Evolutionary conservation across 1,140 invertebrate genomes (phyloP).

Genomic region (Panagrolaimus sp.): DNA sequence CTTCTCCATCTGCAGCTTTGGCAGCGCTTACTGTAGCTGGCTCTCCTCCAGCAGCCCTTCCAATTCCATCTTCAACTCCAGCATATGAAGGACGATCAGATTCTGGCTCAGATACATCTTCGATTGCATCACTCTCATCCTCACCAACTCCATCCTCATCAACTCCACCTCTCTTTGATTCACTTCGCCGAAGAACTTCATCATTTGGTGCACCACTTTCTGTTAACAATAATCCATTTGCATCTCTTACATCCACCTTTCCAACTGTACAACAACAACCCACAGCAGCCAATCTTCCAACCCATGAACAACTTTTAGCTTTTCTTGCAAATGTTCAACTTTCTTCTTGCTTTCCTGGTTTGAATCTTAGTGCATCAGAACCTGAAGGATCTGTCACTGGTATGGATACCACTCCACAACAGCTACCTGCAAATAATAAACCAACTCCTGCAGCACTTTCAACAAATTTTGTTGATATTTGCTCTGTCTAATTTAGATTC

Average conservation of each 20-base stretch:
- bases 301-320: not conserved
- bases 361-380: not conserved
- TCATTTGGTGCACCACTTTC: not conserved
- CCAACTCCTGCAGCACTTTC: not conserved
- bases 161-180: not conserved
- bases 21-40: not conserved
- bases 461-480: slow-evolving; percentile 10
- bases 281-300: too few species aligned
- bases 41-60: not conserved
- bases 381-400: not conserved
- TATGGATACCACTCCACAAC: not conserved
- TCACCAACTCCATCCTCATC: not conserved
- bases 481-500: not conserved
- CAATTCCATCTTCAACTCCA: not conserved
- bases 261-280: not conserved
- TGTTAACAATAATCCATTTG: too few species aligned
- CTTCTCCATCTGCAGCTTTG: not conserved
- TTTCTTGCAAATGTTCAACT: slow-evolving; percentile 10
- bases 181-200: not conserved
- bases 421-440: not conserved
- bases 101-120: too few species aligned
- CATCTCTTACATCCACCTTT: not conserved
- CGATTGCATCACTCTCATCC: too few species aligned
- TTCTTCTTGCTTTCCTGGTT: not conserved
- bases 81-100: too few species aligned